Conservation (phyloP, 2,888 invertebrate species). For the Therioaphis trifolii region DNA sequence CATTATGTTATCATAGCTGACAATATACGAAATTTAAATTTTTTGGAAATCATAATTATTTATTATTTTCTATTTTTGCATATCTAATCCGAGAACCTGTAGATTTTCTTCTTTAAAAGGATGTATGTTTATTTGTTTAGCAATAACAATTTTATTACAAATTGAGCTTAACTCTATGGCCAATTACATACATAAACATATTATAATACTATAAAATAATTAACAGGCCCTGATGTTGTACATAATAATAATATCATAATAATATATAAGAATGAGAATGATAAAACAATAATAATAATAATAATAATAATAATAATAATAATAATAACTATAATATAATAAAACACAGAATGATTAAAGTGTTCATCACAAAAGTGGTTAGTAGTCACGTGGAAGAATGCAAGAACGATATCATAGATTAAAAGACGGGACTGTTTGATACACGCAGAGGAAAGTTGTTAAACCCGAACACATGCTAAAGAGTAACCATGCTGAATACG, state of each 20-base stretch:
- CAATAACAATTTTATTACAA: slow-evolving; percentile 26
- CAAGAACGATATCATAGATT: not conserved
- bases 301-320: not conserved
- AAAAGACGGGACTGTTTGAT: no score
- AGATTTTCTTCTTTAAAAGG: not conserved
- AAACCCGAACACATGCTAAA: not conserved
- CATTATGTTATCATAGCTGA: no score
- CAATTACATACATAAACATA: not conserved
- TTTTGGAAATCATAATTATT: no score
- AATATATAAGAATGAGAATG: not conserved
- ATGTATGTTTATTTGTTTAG: not conserved
- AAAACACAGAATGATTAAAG: not conserved
- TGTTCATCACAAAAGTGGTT: not conserved
- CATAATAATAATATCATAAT: not conserved
- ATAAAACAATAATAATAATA: not conserved
- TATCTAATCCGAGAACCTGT: no score
- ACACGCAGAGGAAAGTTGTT: not conserved
- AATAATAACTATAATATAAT: not conserved
- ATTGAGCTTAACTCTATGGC: slow-evolving; percentile 54
- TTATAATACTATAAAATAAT: not conserved
- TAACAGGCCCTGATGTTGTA: not conserved
- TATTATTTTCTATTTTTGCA: no score
- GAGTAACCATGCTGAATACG: not conserved
- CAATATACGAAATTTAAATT: no score
- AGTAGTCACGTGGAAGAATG: not conserved